phyloP scores from a whole-genome alignment of 2,797 vertebrate species.

The Pteropus rufus region DNA sequence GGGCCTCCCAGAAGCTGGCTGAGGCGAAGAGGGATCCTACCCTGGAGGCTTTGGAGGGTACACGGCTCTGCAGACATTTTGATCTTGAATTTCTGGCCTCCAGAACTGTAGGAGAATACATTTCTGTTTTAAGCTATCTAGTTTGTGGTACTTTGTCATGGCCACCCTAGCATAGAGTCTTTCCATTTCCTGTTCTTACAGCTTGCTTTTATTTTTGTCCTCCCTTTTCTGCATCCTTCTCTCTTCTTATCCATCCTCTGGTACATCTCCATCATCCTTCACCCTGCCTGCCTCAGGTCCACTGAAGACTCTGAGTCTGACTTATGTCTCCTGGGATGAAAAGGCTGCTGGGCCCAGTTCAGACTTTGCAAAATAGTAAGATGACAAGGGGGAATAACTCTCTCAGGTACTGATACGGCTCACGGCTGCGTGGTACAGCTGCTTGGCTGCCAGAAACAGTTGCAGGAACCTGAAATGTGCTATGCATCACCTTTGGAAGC shows the following conservation, averaged over 20 bases:
- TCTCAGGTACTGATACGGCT: background rate
- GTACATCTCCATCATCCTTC: background rate
- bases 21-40: background rate
- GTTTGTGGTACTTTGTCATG: background rate
- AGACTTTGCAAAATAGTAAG: background rate
- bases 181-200: background rate
- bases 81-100: background rate
- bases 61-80: background rate
- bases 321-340: background rate
- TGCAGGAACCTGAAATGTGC: background rate
- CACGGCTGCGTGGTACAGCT: background rate
- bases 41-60: background rate
- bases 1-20: no score
- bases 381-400: background rate
- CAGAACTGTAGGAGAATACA: background rate
- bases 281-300: background rate
- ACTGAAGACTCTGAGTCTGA: background rate
- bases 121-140: background rate
- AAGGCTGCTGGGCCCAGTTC: background rate
- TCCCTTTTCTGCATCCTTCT: background rate
- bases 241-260: background rate
- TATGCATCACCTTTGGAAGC: constrained; percentile 15
- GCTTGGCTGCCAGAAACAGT: constrained; percentile 20
- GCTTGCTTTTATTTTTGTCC: background rate
- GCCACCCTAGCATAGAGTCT: background rate